Evolutionary conservation across 2,888 invertebrate genomes (phyloP).

Genomic region (Argyresthia goedartella): DNA sequence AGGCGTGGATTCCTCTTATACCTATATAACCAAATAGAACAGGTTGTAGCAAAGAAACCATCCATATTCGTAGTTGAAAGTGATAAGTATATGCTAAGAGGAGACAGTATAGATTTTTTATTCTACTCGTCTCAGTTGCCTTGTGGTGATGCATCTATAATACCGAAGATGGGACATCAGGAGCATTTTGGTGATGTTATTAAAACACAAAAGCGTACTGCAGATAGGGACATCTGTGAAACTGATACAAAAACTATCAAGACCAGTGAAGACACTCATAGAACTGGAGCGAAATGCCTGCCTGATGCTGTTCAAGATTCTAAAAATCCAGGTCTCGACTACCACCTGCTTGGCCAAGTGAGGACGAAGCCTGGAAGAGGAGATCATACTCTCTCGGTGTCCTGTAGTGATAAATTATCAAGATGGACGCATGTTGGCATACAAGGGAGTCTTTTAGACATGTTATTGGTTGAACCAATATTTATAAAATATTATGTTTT

Average conservation of each 20-base stretch:
- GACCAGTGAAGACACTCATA: conserved; percentile 51
- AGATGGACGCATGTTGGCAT: conserved; percentile 89
- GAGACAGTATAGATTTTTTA: conserved; percentile 76
- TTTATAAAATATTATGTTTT: conserved; percentile 79
- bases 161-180: conserved; percentile 62
- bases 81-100: conserved; percentile 61
- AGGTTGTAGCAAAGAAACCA: conserved; percentile 28
- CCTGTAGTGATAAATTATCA: conserved; percentile 95
- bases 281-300: conserved; percentile 94
- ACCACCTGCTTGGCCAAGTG: conserved; percentile 79
- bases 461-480: conserved; percentile 76
- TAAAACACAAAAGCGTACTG: conserved; percentile 24
- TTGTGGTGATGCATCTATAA: conserved; percentile 94
- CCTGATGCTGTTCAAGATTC: conserved; percentile 68
- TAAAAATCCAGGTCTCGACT: conserved; percentile 64
- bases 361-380: conserved; percentile 94
- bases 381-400: conserved; percentile 88
- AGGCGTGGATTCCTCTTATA: conserved; percentile 86
- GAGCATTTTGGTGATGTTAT: conserved; percentile 39
- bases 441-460: conserved; percentile 84
- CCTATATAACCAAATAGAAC: conserved; percentile 74
- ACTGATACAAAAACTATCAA: conserved; percentile 23
- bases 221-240: conserved; percentile 21
- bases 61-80: conserved; percentile 37
- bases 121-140: conserved; percentile 91